phyloP scores from a whole-genome alignment of 2,113 vertebrate genomes.

The Orthonyx spaldingii region DNA sequence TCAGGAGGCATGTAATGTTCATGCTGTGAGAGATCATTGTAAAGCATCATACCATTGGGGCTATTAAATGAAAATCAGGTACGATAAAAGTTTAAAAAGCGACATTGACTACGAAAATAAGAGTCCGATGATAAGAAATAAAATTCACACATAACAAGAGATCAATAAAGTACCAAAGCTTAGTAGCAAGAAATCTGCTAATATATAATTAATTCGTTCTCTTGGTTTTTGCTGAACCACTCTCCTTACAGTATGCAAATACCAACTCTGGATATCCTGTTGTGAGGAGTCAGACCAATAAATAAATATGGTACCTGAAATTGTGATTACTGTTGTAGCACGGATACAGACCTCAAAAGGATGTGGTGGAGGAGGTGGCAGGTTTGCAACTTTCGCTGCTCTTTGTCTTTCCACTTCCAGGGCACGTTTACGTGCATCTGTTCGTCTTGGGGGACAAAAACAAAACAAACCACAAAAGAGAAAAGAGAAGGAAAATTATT shows the following conservation, averaged over 20 bases:
- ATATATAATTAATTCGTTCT: background rate
- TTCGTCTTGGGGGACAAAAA: constrained; percentile 57
- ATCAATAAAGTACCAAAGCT: background rate
- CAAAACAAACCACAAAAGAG: background rate
- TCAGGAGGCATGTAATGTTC: background rate
- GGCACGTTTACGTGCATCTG: constrained; percentile 80
- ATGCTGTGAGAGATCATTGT: background rate
- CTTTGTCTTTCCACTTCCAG: constrained; percentile 84
- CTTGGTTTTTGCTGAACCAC: background rate
- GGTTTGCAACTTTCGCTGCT: constrained; percentile 81
- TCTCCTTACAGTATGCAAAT: background rate
- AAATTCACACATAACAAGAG: background rate
- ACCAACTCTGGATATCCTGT: background rate
- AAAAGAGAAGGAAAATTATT: background rate
- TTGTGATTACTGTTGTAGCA: background rate
- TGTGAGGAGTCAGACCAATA: background rate
- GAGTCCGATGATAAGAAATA: background rate
- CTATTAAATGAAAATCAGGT: background rate
- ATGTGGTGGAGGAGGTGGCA: constrained; percentile 76
- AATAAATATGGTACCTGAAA: background rate
- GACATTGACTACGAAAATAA: background rate
- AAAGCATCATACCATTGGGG: background rate
- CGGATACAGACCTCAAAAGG: constrained; percentile 76
- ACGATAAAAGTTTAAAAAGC: background rate
- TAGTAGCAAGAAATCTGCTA: background rate